These are phyloP conservation scores for Engystomops pustulosus DNA, from an alignment of 2,113 vertebrate species.

Conservation along the genomic window DNA sequence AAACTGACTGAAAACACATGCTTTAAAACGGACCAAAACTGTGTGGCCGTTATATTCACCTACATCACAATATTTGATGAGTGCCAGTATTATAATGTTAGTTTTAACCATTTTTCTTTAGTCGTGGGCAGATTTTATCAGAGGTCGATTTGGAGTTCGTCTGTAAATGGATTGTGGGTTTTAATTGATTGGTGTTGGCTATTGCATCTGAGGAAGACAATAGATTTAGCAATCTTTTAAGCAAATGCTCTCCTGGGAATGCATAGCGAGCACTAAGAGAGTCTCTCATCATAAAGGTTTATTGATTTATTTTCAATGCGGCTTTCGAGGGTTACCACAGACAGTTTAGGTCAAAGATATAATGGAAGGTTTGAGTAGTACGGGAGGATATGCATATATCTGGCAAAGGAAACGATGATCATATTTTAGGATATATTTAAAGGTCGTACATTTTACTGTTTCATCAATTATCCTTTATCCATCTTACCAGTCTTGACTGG, in stretches of 20 bases:
- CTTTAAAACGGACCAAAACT: too few relatives aligned
- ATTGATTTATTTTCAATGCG: conserved; percentile 4
- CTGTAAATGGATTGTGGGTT: conserved; percentile 7
- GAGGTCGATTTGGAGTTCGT: background rate
- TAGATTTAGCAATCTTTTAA: conserved; percentile 3
- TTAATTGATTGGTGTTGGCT: conserved; percentile 25
- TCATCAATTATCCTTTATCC: background rate
- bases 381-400: background rate
- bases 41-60: too few relatives aligned
- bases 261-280: background rate
- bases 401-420: background rate
- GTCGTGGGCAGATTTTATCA: background rate
- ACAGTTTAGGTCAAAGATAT: background rate
- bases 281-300: conserved; percentile 1
- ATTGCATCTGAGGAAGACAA: background rate
- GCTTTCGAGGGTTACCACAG: conserved; percentile 3
- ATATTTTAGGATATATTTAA: conserved; percentile 19
- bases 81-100: too few relatives aligned
- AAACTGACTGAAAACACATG: too few relatives aligned
- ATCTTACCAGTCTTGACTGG: background rate
- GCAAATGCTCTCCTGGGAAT: conserved; percentile 11
- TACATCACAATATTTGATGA: too few relatives aligned
- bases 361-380: background rate
- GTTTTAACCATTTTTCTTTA: too few relatives aligned
- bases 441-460: background rate